Evolutionary conservation across 2,113 vertebrate species (phyloP).

Genomic region (Lates calcarifer): DNA sequence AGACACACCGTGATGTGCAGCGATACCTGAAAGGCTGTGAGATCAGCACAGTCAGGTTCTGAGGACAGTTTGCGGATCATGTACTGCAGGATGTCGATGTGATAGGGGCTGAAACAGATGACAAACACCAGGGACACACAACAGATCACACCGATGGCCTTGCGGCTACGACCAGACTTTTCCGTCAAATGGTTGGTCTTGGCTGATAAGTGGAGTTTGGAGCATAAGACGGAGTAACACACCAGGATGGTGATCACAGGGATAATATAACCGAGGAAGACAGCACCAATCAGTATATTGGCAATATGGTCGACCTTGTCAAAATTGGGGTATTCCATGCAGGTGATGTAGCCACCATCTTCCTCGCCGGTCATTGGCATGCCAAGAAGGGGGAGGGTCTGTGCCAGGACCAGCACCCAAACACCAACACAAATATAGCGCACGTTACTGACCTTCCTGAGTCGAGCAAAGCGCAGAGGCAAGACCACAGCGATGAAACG

Average conservation of each 20-base stretch:
- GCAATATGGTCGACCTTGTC: slow-evolving; percentile 87
- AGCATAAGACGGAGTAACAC: slow-evolving; percentile 92
- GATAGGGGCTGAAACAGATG: slow-evolving; percentile 95
- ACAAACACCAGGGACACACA: slow-evolving; percentile 95
- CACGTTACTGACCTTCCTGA: slow-evolving; percentile 89
- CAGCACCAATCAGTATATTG: slow-evolving; percentile 89
- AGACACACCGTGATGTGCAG: slow-evolving; percentile 93
- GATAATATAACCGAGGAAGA: slow-evolving; percentile 90
- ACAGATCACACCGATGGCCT: slow-evolving; percentile 94
- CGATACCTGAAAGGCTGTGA: slow-evolving; percentile 91
- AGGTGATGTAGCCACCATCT: slow-evolving; percentile 82
- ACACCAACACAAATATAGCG: slow-evolving; percentile 89
- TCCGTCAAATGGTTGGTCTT: slow-evolving; percentile 92
- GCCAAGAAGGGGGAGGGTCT: slow-evolving; percentile 91
- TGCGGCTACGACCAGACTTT: slow-evolving; percentile 93
- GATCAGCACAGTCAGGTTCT: slow-evolving; percentile 81
- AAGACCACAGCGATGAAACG: slow-evolving; percentile 95
- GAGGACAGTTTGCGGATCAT: slow-evolving; percentile 92
- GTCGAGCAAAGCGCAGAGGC: slow-evolving; percentile 88
- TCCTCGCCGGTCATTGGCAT: slow-evolving; percentile 86
- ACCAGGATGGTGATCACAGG: slow-evolving; percentile 90
- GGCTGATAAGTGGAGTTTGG: slow-evolving; percentile 89
- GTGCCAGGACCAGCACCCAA: slow-evolving; percentile 92
- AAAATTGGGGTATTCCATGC: slow-evolving; percentile 98
- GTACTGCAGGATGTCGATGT: slow-evolving; percentile 92